Base-by-base conservation (phyloP, 1,140 invertebrate species). In the Bradynema listronoti region DNA sequence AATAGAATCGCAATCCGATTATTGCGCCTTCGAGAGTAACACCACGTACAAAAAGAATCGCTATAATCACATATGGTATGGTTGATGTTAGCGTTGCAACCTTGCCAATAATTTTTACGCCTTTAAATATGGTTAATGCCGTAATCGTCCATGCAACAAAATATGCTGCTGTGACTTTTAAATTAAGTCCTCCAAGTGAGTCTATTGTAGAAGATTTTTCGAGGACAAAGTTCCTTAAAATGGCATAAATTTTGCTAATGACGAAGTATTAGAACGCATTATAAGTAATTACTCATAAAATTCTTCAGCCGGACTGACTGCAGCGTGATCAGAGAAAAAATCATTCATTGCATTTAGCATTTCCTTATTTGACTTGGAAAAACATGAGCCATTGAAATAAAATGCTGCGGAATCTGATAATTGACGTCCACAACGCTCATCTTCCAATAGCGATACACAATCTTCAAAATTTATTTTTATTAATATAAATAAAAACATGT, bases 401-500 rank as follows among this genome's bases (percentile, higher is more conserved):
- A 68, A 68, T 16, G 66, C 66, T 11, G 22, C 22, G 19, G 41
- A 27, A 22, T 34, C 33, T 14, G 27, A 32, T 29, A 72, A 39
- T 24, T 72, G 32, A 16, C 27, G n/a, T 16, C 39, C 33, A 54
- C 66, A 68, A 25, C 63, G 52, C 1, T 45, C 54, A 55, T 68
- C 63, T 57, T 68, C 68, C 11, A 68, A 34, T 4, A 53, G 49
- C 4, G 66, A 68, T 14, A 43, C 33, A 36, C 66, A 68, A 49
- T 70, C 65, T 66, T 86, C 65, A 39, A 30, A 19, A 3, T 30
- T 16, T 14, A 58, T n/a, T 42, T 2, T 41, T 25, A 34, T 29
- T 24, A 5, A 9, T 34, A 41, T 27, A 32, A 14, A 60, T n/a
- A 42, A 42, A 61, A 39, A 58, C 42, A 58, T 55, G n/a, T 19